phyloP scores from a whole-genome alignment of 2,888 invertebrate genomes.

The Scaptomyza reducta region DNA sequence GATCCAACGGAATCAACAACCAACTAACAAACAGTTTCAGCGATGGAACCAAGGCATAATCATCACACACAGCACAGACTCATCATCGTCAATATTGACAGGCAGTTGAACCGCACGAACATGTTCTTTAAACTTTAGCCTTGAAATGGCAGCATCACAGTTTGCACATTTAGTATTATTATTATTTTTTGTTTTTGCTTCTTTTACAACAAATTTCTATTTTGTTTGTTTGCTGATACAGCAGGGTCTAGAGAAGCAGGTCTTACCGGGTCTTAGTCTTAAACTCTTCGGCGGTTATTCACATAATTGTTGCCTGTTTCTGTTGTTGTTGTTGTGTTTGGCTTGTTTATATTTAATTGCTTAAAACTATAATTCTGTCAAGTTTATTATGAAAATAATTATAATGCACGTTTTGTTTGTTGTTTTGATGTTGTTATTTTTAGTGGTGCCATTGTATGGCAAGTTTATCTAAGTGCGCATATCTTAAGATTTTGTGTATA shows the following conservation, averaged over 20 bases:
- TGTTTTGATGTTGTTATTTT: constrained; percentile 30
- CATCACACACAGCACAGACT: constrained; percentile 47
- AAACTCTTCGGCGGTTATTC: constrained; percentile 51
- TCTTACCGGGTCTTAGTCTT: constrained; percentile 52
- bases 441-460: constrained; percentile 64
- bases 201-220: constrained; percentile 40
- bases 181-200: constrained; percentile 2
- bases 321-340: constrained; percentile 28
- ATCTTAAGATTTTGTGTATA: constrained; percentile 63
- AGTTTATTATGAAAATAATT: constrained; percentile 80
- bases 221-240: constrained; percentile 53
- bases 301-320: constrained; percentile 71
- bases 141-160: constrained; percentile 62
- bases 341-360: constrained; percentile 77
- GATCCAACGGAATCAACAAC: constrained; percentile 34
- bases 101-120: constrained; percentile 56
- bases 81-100: constrained; percentile 80
- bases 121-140: constrained; percentile 80
- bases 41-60: constrained; percentile 55
- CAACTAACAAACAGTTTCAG: constrained; percentile 27
- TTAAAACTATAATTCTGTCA: constrained; percentile 81
- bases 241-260: constrained; percentile 59
- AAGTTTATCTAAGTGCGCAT: constrained; percentile 77
- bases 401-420: constrained; percentile 69
- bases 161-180: constrained; percentile 70